phyloP scores from a whole-genome alignment of 1,140 invertebrate species.

The Phymastichus coffea region DNA sequence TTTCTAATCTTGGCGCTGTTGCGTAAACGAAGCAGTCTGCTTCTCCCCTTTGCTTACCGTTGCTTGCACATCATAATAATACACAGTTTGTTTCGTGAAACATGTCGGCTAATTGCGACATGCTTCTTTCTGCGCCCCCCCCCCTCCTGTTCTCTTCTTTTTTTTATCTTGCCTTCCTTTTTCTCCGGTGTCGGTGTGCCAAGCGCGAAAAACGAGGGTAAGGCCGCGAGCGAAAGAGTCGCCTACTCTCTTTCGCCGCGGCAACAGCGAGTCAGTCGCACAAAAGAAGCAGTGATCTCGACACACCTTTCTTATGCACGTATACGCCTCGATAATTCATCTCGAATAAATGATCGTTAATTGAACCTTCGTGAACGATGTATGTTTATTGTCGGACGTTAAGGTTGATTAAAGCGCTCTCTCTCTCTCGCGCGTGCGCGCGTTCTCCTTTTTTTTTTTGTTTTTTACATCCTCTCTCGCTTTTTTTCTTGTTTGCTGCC shows the following conservation, averaged over 20 bases:
- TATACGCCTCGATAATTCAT: too few relatives aligned
- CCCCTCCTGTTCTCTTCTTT: not conserved
- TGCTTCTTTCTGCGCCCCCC: not conserved
- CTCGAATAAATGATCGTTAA: too few relatives aligned
- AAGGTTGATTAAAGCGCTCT: slow-evolving; percentile 8
- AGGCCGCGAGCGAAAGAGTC: too few relatives aligned
- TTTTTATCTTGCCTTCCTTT: not conserved
- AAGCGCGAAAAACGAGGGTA: slow-evolving; percentile 6
- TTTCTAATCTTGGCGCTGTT: slow-evolving; percentile 16
- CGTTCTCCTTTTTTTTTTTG: too few relatives aligned
- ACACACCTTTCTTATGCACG: not conserved
- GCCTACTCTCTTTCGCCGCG: too few relatives aligned
- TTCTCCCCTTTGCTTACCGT: not conserved
- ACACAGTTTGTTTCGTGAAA: slow-evolving; percentile 13
- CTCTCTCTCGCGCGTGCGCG: too few relatives aligned
- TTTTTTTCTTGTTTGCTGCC: too few relatives aligned
- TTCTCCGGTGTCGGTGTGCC: too few relatives aligned
- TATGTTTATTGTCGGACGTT: too few relatives aligned
- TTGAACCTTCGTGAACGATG: too few relatives aligned
- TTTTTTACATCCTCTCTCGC: too few relatives aligned
- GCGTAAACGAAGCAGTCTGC: too few relatives aligned
- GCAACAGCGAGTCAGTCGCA: not conserved
- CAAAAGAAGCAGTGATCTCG: not conserved
- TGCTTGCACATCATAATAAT: slow-evolving; percentile 10
- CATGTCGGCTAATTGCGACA: slow-evolving; percentile 3